A percentile compares a stretch with the other conserved stretches of the same genome.
phyloP scores from a whole-genome alignment of 2,888 invertebrate genomes.

The Xestia xanthographa region DNA sequence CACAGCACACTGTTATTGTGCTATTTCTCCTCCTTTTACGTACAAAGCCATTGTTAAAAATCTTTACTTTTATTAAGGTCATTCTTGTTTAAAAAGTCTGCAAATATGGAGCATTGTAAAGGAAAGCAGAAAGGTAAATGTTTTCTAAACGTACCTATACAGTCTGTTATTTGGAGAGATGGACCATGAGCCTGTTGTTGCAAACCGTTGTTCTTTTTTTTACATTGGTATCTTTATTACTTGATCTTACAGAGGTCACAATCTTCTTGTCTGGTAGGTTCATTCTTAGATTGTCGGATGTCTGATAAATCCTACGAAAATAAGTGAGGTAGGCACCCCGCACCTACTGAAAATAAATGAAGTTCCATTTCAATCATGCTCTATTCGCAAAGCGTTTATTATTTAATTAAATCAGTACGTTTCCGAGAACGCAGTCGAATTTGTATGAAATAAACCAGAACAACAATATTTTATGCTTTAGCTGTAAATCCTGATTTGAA shows the following conservation, averaged over 20 bases:
- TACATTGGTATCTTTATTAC: neutral
- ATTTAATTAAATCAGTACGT: slow-evolving; percentile 21
- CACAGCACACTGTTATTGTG: slow-evolving; percentile 52
- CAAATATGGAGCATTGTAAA: slow-evolving; percentile 21
- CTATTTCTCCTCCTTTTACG: slow-evolving; percentile 36
- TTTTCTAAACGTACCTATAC: slow-evolving; percentile 5
- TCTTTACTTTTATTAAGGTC: slow-evolving; percentile 42
- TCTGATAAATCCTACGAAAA: slow-evolving; percentile 3
- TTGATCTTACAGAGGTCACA: neutral
- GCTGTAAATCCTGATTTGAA: slow-evolving; percentile 6
- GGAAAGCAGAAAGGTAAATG: slow-evolving; percentile 20
- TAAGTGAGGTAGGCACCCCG: neutral
- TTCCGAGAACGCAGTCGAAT: neutral
- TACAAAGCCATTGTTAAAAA: slow-evolving; percentile 39
- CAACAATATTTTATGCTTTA: neutral
- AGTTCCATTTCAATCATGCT: slow-evolving; percentile 11
- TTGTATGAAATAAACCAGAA: neutral
- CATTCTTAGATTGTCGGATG: neutral
- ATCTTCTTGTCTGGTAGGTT: neutral
- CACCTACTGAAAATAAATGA: slow-evolving; percentile 10
- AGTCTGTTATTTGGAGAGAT: neutral
- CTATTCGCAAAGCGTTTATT: neutral
- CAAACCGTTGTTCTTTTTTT: slow-evolving; percentile 4
- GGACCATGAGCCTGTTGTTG: slow-evolving; percentile 8
- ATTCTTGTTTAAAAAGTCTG: slow-evolving; percentile 44